Base-by-base conservation (phyloP, 2,888 invertebrate genomes). In the Sarcophaga variegata region DNA sequence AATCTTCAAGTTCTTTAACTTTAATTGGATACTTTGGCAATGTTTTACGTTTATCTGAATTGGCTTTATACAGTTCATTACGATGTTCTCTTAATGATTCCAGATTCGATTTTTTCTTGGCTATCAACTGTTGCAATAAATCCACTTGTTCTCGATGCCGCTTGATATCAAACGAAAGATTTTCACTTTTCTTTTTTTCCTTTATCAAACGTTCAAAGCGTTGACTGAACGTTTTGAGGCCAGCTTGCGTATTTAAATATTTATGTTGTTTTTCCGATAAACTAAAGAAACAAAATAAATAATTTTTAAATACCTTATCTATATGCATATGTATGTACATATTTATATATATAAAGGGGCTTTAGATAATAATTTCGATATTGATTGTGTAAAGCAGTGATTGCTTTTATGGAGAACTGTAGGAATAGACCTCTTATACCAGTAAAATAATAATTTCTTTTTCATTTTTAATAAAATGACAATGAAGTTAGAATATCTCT, bases 221-320 rank as follows among this genome's bases (percentile, higher is more conserved):
- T 87, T 94, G 94, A 91, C 95, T 95, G 66, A 95, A 92, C 70
- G 94, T 93, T 88, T 94, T 94, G 87, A 94, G 93, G 70, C 94
- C 94, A 76, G 94, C 94, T 91, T 95, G 95, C 86, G 96, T 92
- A 89, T 95, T 94, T 88, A 94, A 92, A 83, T 96, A 94, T 89
- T 94, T 94, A 90, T 94, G 94, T 90, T 96, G 95, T 90, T 95
- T 95, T 90, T 96, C 96, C 47, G 94, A 94, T 91, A 95, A 95
- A 89, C 96, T 96, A 89, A 37, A 37, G 10, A 37, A 37, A 37
- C 2, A 37, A 37, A 37, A 37, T 37, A 37, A 10, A 8, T 37
- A 37, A 6, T 37, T 37, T 37, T 37, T 8, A 37, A 37, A 37
- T 10, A 10, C 37, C 2, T 37, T 37, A 37, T 37, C 37, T 37